Evolutionary conservation across 2,888 invertebrate genomes (phyloP), one percentile per base, ranked within the genome.

Genomic region (Phyto melanocephala): DNA sequence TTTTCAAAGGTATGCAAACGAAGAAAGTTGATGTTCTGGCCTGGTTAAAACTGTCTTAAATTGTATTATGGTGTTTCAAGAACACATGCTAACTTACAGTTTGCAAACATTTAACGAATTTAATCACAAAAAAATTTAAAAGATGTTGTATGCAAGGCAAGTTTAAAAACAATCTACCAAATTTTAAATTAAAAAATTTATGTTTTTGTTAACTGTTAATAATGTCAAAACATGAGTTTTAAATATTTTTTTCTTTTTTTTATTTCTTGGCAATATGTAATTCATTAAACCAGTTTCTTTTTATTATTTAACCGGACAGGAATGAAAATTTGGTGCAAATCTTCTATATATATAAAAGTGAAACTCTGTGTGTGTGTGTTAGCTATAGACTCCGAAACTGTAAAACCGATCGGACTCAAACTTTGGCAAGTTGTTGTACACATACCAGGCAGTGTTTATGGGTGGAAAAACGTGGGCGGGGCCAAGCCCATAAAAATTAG

Each of bases 141-240:
- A 35, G 1, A 50, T n/a, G n/a, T n/a, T 24, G 5, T 22, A 28
- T 10, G 13, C 17, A 45, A 54, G 13, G 8, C 42, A 35, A 1
- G 54, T 17, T 8, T 42, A 33, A 60, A 62, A 58, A 50, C 40
- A 54, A n/a, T n/a, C 33, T 17, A 28, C 17, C 42, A 47, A 52
- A 15, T 17, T 63, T 63, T 22, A 54, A 45, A 81, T 65, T 42
- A 45, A 60, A 54, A 35, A 40, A 52, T 10, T 35, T 42, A 24
- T 68, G 68, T 56, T 68, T 68, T 72, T n/a, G 65, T 52, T 70
- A 83, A 83, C 80, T 80, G 80, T 83, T 83, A 77, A 72, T 58
- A 72, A 78, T 83, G 83, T 83, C 80, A 78, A 68, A 80, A 83
- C 83, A 83, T 80, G 74, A 70, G 63, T 83, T 83, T 77, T 58